Conservation (phyloP, 2,797 vertebrate genomes). For the Lycodopsis pacificus region DNA sequence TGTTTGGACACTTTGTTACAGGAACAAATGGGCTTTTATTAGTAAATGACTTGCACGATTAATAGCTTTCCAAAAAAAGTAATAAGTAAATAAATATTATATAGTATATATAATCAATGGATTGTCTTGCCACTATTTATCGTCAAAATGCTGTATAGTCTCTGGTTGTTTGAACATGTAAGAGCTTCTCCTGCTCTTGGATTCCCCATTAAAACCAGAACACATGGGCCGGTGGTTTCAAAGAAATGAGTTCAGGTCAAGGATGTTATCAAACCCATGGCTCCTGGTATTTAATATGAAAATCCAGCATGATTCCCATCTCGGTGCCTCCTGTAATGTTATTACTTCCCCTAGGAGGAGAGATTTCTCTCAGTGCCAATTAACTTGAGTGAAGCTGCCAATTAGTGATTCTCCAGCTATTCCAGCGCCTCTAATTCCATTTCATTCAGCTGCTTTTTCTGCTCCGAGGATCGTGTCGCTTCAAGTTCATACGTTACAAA, state of each 20-base stretch:
- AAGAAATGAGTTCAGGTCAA: conserved; percentile 35
- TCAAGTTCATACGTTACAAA: conserved; percentile 32
- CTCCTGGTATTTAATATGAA: conserved; percentile 56
- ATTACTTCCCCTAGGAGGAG: conserved; percentile 59
- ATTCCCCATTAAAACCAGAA: conserved; percentile 15
- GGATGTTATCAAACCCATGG: conserved; percentile 51
- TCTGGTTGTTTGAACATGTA: not conserved
- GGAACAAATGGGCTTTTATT: not conserved
- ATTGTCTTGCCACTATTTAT: not conserved
- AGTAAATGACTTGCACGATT: not conserved
- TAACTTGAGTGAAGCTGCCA: conserved; percentile 71
- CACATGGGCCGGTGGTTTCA: conserved; percentile 3
- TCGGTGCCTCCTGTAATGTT: conserved; percentile 54
- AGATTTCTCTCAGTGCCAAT: conserved; percentile 69
- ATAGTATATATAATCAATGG: not conserved
- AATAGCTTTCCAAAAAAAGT: not conserved
- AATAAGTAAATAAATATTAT: no score
- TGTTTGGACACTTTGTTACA: not conserved
- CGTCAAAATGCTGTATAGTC: not conserved
- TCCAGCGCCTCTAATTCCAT: conserved; percentile 51
- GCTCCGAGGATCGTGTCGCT: conserved; percentile 23
- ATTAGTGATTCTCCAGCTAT: conserved; percentile 63
- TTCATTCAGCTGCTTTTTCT: conserved; percentile 55
- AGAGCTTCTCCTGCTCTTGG: not conserved
- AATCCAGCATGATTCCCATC: conserved; percentile 57